Evolutionary conservation across 2,113 vertebrate genomes (phyloP), one percentile per base, ranked within the genome.

Genomic region (Melierax canorus): DNA sequence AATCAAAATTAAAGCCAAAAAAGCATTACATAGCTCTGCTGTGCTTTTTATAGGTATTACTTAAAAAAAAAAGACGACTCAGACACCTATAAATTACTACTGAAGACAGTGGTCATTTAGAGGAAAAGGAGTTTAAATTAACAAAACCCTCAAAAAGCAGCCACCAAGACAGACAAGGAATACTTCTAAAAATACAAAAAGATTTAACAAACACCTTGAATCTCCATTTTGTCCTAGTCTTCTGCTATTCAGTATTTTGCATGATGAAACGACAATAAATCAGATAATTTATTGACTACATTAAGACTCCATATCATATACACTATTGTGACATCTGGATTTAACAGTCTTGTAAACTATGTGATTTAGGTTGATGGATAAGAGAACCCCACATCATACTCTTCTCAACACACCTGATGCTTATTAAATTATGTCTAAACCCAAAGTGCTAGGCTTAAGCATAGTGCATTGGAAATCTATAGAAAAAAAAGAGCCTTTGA

Each of bases 141-240:
- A 93, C 8, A 58, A 94, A 95, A 23, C 45, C 56, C 62, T 73
- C 29, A 89, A 87, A 93, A 91, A 92, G 90, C 76, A 94, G 94
- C 56, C 89, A 95, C 85, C 69, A 90, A 56, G 71, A 94, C 94
- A 97, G 59, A 77, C 71, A 97, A 91, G 72, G 77, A 84, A 62
- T 36, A 92, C 15, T 91, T 90, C 66, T 76, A 93, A 92, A 95
- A 85, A 76, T 17, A 84, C 58, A 60, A 90, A 85, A 97, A 87
- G 39, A 92, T 93, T 90, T 72, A 88, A 83, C 87, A 92, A 94
- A 97, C 92, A 97, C 94, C 90, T 97, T 95, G 94, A 97, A 94
- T 93, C 76, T 94, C 95, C 94, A 94, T 91, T 96, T 97, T 96
- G 92, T 96, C 91, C 94, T 95, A 97, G 94, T 63, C 91, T 95